Percentiles rank a stretch among this genome's conserved stretches.
These are phyloP conservation scores for Sarcophaga peregrina DNA, from an alignment of 1,140 invertebrate species.

Conservation along the genomic window DNA sequence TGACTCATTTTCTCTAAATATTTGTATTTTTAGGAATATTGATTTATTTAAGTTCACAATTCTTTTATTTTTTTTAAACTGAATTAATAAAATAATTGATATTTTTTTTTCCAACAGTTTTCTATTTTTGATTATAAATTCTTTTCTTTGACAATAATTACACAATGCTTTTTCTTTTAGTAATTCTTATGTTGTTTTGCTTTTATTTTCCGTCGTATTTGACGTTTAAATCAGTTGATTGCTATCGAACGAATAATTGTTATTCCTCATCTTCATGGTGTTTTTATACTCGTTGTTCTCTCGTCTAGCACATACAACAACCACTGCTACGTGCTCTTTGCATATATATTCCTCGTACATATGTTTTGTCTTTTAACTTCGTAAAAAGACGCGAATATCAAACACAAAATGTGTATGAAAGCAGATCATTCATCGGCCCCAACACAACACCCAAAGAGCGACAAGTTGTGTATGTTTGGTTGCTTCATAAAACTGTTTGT, in stretches of 20 bases:
- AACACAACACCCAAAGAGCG: neutral
- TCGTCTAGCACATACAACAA: conserved; percentile 17
- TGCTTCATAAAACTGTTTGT: neutral
- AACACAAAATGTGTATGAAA: conserved; percentile 33
- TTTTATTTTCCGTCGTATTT: neutral
- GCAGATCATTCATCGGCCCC: neutral
- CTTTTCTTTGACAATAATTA: conserved; percentile 37
- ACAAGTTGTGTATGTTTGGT: neutral
- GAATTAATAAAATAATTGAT: neutral
- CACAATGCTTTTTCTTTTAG: neutral
- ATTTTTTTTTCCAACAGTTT: neutral
- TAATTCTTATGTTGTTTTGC: neutral
- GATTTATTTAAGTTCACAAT: neutral
- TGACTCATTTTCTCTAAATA: conserved; percentile 42
- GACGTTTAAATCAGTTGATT: conserved; percentile 9
- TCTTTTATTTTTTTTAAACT: no score
- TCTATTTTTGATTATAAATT: conserved; percentile 12
- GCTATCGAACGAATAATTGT: conserved; percentile 2
- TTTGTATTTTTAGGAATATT: neutral
- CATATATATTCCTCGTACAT: neutral
- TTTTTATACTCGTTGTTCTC: conserved; percentile 6
- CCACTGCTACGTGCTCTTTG: neutral
- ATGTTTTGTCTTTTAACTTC: neutral
- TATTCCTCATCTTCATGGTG: neutral
- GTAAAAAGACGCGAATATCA: conserved; percentile 25